Evolutionary conservation across 2,888 invertebrate species (phyloP).

Genomic region (Argynnis bischoffii): DNA sequence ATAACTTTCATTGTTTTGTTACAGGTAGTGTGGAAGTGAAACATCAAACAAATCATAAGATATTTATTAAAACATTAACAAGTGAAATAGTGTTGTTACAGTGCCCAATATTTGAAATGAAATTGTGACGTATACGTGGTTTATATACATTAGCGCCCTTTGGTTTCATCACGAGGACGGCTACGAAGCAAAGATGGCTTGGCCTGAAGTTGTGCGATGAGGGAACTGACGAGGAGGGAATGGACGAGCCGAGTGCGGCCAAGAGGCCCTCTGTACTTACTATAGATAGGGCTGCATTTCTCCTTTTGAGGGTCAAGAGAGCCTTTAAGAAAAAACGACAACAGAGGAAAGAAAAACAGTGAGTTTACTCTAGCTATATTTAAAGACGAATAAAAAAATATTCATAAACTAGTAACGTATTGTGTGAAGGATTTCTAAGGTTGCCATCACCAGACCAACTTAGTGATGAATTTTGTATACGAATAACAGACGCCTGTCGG

Average conservation of each 20-base stretch:
- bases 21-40: constrained; percentile 19
- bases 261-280: constrained; percentile 87
- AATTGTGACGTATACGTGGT: constrained; percentile 12
- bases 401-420: too few relatives aligned
- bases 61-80: not conserved
- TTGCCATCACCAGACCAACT: too few relatives aligned
- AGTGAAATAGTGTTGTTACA: constrained; percentile 12
- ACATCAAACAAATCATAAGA: not conserved
- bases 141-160: constrained; percentile 11
- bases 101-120: constrained; percentile 11
- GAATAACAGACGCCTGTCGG: too few relatives aligned
- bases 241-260: constrained; percentile 74
- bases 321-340: constrained; percentile 95
- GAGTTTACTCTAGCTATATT: constrained; percentile 61
- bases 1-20: constrained; percentile 14
- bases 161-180: constrained; percentile 65
- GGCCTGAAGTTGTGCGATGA: constrained; percentile 82
- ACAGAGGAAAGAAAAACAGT: constrained; percentile 93
- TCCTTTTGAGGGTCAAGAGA: constrained; percentile 92
- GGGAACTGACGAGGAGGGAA: constrained; percentile 64
- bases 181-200: constrained; percentile 76
- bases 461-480: too few relatives aligned
- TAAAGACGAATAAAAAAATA: too few relatives aligned
- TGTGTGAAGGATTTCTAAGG: too few relatives aligned
- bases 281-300: constrained; percentile 94